These are phyloP conservation scores for Tyto alba DNA, from an alignment of 2,113 vertebrate species.

Conservation along the genomic window DNA sequence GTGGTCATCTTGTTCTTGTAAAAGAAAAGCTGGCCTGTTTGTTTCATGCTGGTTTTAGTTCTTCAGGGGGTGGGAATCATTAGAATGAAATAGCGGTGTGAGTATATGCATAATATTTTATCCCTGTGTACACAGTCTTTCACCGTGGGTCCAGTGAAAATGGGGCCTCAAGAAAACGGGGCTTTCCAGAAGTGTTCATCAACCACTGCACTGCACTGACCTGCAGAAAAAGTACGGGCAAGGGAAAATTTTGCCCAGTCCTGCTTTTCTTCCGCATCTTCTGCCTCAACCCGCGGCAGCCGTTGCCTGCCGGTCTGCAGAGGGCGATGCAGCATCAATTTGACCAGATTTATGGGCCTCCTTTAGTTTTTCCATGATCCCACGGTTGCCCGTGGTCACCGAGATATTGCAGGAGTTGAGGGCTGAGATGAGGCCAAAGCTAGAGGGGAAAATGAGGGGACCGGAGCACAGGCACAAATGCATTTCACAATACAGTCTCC, in stretches of 20 bases:
- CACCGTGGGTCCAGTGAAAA: not conserved
- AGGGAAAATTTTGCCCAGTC: not conserved
- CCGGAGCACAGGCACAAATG: not conserved
- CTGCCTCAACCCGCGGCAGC: not conserved
- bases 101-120: not conserved
- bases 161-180: not conserved
- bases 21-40: not conserved
- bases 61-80: not conserved
- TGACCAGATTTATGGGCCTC: rapidly evolving
- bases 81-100: not conserved
- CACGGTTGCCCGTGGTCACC: not conserved
- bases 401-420: not conserved
- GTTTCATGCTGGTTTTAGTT: not conserved
- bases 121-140: not conserved
- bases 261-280: not conserved
- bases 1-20: not conserved
- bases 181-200: not conserved
- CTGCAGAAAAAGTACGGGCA: not conserved
- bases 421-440: not conserved
- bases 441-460: not conserved
- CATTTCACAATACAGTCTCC: not conserved
- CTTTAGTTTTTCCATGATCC: not conserved
- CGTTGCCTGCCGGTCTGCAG: not conserved
- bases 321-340: conserved; percentile 22
- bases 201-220: not conserved